Conservation (phyloP, 2,797 vertebrate genomes). For the Lagorchestes hirsutus region DNA sequence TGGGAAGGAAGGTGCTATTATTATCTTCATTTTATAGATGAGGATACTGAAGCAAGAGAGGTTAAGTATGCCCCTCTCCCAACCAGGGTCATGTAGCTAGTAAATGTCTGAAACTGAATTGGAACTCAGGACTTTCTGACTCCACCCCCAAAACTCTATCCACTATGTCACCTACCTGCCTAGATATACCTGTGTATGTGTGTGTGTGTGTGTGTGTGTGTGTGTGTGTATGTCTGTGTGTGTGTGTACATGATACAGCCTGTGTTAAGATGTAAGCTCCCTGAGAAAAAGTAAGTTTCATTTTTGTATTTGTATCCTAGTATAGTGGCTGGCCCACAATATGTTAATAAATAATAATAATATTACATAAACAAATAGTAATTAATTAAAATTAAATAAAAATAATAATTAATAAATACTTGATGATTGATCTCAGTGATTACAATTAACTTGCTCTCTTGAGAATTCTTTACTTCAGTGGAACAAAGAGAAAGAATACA, state of each 20-base stretch:
- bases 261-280: not conserved
- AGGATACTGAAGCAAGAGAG: not conserved
- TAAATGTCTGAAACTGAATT: not conserved
- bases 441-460: not conserved
- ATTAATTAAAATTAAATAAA: no score
- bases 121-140: not conserved
- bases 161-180: not conserved
- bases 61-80: not conserved
- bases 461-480: not conserved
- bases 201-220: no score
- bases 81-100: no score
- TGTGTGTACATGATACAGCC: no score
- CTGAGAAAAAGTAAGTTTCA: not conserved
- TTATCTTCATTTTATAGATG: not conserved
- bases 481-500: not conserved
- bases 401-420: not conserved
- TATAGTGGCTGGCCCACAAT: not conserved
- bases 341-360: not conserved
- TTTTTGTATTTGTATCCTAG: not conserved
- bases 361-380: no score
- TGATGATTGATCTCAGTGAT: not conserved
- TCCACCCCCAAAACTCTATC: not conserved
- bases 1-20: not conserved
- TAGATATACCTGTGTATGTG: not conserved
- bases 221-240: no score